phyloP scores from a whole-genome alignment of 2,113 vertebrate genomes.

The Engraulis encrasicolus region DNA sequence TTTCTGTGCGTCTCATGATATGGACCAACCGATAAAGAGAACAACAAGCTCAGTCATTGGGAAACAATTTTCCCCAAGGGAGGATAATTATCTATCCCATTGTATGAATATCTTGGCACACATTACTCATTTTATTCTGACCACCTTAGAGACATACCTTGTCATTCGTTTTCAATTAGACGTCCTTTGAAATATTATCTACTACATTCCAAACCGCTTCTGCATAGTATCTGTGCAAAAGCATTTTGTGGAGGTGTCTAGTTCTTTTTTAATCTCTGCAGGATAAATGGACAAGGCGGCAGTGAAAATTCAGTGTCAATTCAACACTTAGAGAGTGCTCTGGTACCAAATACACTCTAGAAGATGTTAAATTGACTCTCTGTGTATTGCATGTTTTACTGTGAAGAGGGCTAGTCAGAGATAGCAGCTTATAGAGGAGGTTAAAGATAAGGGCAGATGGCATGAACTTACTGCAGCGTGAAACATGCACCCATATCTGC shows the following conservation, averaged over 20 bases:
- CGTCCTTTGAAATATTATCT: neutral
- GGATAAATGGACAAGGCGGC: neutral
- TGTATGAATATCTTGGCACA: neutral
- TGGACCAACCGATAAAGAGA: no score
- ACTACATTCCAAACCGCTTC: neutral
- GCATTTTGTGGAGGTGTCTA: neutral
- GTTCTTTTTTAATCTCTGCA: neutral
- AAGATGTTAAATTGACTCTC: no score
- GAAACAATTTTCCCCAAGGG: no score
- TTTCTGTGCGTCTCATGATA: no score
- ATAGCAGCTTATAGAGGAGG: neutral
- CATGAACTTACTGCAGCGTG: neutral
- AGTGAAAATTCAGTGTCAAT: no score
- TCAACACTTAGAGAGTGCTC: no score
- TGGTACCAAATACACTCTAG: no score
- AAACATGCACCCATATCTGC: neutral
- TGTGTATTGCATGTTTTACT: no score
- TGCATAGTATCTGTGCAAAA: neutral
- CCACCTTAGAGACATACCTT: neutral
- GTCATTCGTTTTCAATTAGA: neutral
- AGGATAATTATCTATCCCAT: no score
- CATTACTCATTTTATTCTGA: no score
- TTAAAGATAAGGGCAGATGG: neutral
- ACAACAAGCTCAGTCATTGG: no score
- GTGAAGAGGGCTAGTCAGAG: neutral